A percentile compares a stretch with the other conserved stretches of the same genome.
phyloP scores from a whole-genome alignment of 1,140 invertebrate genomes.

The Physella acuta region DNA sequence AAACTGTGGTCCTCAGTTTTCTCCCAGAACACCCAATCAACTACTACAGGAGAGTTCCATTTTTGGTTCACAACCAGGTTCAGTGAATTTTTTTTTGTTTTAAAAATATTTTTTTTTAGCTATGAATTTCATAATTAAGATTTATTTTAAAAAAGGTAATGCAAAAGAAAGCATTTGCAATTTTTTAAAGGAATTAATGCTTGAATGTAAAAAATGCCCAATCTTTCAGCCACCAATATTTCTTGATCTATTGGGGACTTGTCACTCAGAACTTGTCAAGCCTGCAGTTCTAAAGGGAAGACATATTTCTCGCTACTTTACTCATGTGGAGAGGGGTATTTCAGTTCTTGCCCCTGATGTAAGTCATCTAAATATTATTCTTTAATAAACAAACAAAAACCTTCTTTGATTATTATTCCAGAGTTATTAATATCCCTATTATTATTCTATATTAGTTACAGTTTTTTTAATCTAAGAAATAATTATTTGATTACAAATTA shows the following conservation, averaged over 20 bases:
- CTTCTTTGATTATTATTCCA: no score
- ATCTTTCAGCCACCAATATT: conserved; percentile 53
- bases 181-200: no score
- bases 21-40: conserved; percentile 54
- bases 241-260: conserved; percentile 57
- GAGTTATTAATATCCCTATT: no score
- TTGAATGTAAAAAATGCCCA: no score
- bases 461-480: no score
- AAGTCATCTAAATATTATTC: no score
- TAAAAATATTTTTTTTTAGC: no score
- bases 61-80: conserved; percentile 58
- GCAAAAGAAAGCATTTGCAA: no score
- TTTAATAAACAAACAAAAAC: no score
- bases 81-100: no score
- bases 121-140: neutral
- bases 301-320: conserved; percentile 49
- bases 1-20: conserved; percentile 51
- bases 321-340: conserved; percentile 51
- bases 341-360: conserved; percentile 57
- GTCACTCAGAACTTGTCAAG: conserved; percentile 55
- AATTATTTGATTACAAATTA: no score
- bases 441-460: no score
- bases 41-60: conserved; percentile 53
- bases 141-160: neutral
- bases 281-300: conserved; percentile 52